Percentiles rank a stretch among this genome's conserved stretches.
These are phyloP conservation scores for Nycticorax nycticorax DNA, from an alignment of 2,113 vertebrate genomes.

Conservation along the genomic window DNA sequence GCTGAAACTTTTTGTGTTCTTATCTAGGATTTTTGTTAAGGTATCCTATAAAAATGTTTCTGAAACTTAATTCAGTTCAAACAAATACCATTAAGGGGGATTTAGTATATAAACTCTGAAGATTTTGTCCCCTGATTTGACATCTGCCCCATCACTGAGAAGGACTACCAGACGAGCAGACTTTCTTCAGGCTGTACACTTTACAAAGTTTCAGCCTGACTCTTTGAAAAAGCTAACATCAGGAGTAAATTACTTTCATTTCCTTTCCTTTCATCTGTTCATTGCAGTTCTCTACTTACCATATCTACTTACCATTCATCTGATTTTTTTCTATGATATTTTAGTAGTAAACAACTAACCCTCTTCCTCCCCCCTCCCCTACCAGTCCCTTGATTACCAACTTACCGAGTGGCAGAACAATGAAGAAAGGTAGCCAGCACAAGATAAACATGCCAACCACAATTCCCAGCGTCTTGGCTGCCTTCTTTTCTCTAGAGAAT, in stretches of 20 bases:
- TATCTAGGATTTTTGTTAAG: not conserved
- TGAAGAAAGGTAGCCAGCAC: constrained; percentile 95
- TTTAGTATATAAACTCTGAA: not conserved
- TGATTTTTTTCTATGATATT: not conserved
- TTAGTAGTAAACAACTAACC: not conserved
- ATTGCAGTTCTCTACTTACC: not conserved
- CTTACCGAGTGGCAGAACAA: constrained; percentile 90
- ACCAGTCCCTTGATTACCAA: not conserved
- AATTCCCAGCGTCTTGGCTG: constrained; percentile 92
- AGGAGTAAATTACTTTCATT: not conserved
- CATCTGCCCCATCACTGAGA: not conserved
- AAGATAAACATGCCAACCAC: constrained; percentile 95
- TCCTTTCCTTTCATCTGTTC: not conserved
- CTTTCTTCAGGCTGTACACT: constrained; percentile 16
- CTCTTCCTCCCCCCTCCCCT: not conserved
- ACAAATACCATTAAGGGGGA: not conserved
- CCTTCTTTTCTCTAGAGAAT: constrained; percentile 96
- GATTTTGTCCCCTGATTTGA: not conserved
- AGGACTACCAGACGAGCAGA: not conserved
- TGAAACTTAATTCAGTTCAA: not conserved
- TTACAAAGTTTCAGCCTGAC: constrained; percentile 24
- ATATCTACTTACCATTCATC: not conserved
- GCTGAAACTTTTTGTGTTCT: not conserved
- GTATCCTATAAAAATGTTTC: not conserved
- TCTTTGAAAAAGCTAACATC: not conserved